A percentile compares a stretch with the other conserved stretches of the same genome.
Conservation (phyloP, 2,113 vertebrate species). For the Tachysurus vachellii region DNA sequence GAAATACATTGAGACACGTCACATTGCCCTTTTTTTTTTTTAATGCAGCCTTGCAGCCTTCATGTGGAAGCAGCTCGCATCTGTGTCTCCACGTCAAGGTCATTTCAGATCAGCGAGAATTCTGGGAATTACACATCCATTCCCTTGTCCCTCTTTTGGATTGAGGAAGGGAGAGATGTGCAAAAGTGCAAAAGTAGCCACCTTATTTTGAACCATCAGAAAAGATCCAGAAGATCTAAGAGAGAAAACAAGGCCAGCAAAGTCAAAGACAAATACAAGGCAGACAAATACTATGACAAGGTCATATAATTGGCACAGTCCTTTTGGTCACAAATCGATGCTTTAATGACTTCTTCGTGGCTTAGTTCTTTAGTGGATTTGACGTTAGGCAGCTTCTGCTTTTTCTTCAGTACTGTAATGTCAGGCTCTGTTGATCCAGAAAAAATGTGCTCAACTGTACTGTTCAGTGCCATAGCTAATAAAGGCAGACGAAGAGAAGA, state of each 20-base stretch:
- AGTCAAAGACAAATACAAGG: constrained; percentile 36
- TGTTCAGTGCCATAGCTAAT: constrained; percentile 16
- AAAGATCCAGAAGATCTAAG: neutral
- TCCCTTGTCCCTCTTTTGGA: constrained; percentile 20
- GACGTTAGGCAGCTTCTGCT: constrained; percentile 42
- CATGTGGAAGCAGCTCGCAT: constrained; percentile 45
- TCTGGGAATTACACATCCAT: constrained; percentile 51
- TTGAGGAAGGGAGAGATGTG: constrained; percentile 42
- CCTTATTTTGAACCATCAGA: neutral
- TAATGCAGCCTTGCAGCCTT: neutral
- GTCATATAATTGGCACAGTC: constrained; percentile 74
- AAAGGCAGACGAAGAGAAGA: constrained; percentile 33
- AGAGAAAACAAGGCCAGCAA: constrained; percentile 22
- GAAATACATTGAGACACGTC: constrained; percentile 2
- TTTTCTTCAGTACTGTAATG: constrained; percentile 11
- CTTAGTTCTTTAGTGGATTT: constrained; percentile 52
- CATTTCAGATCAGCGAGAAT: constrained; percentile 33
- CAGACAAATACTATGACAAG: constrained; percentile 69
- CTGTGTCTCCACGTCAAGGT: neutral
- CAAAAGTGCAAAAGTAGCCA: constrained; percentile 68
- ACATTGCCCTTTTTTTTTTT: constrained; percentile 10
- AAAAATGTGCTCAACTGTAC: constrained; percentile 31
- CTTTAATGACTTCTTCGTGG: constrained; percentile 64
- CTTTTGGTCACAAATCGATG: constrained; percentile 76
- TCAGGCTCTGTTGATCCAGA: constrained; percentile 10